These are phyloP conservation scores for Zaprionus camerounensis DNA, from an alignment of 1,140 invertebrate species.

Conservation along the genomic window DNA sequence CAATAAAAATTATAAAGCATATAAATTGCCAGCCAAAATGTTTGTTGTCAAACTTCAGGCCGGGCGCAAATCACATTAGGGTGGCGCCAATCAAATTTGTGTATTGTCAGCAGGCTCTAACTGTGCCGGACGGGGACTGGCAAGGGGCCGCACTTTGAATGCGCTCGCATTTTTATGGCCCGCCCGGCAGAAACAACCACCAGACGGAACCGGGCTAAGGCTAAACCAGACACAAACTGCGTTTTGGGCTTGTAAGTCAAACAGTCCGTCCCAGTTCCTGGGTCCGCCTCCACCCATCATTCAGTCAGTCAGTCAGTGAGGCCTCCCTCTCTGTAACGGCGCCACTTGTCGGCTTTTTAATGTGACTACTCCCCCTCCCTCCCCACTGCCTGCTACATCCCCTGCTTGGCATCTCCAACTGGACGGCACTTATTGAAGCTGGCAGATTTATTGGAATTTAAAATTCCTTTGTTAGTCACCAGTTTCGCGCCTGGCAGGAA, in stretches of 20 bases:
- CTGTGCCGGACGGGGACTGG: not conserved
- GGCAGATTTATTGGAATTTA: conserved; percentile 81
- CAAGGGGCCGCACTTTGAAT: not conserved
- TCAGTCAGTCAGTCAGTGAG: not conserved
- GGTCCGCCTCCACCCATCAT: not conserved
- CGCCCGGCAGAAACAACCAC: conserved; percentile 47
- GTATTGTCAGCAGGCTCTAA: conserved; percentile 44
- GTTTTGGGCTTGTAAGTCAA: conserved; percentile 6
- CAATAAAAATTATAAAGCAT: conserved; percentile 71
- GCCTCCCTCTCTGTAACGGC: not conserved
- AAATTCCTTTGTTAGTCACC: conserved; percentile 71
- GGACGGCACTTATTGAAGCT: conserved; percentile 70
- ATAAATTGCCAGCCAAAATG: conserved; percentile 69
- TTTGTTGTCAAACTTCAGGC: conserved; percentile 70
- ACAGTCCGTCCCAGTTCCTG: not conserved
- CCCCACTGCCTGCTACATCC: not conserved
- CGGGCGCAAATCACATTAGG: conserved; percentile 58
- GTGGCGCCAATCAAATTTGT: conserved; percentile 72
- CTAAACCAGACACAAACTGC: conserved; percentile 9
- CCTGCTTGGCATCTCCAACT: conserved; percentile 7
- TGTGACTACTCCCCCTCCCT: not conserved
- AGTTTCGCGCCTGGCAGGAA: conserved; percentile 50
- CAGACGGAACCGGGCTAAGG: conserved; percentile 12
- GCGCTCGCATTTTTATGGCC: conserved; percentile 39
- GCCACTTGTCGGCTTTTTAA: conserved; percentile 20